phyloP scores from a whole-genome alignment of 2,797 vertebrate genomes.

The Tauraco hartlaubi region DNA sequence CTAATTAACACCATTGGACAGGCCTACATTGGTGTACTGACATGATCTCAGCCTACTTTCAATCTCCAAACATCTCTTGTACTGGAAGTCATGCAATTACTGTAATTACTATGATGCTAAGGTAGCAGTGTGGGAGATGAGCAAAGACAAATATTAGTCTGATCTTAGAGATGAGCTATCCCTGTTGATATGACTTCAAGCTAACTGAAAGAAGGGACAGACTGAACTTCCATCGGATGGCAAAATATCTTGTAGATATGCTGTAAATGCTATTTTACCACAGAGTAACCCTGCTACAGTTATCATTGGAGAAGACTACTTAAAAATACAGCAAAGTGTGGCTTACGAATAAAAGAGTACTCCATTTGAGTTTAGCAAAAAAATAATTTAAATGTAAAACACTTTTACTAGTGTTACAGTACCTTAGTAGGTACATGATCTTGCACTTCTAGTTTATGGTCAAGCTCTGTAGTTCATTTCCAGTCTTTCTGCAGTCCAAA shows the following conservation, averaged over 20 bases:
- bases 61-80: background rate
- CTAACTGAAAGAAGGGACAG: background rate
- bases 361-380: background rate
- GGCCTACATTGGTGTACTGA: background rate
- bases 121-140: background rate
- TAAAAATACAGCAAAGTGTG: background rate
- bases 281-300: background rate
- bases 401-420: background rate
- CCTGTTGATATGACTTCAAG: accelerated
- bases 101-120: background rate
- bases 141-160: background rate
- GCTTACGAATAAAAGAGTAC: background rate
- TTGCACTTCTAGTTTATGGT: background rate
- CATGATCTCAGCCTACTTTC: background rate
- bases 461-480: background rate
- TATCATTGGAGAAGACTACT: background rate
- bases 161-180: background rate
- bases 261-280: background rate
- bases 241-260: background rate
- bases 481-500: background rate
- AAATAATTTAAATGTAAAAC: background rate
- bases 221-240: background rate
- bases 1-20: background rate
- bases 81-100: background rate
- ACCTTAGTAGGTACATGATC: background rate